phyloP scores from a whole-genome alignment of 1,140 invertebrate species.

The Drosophila funebris region DNA sequence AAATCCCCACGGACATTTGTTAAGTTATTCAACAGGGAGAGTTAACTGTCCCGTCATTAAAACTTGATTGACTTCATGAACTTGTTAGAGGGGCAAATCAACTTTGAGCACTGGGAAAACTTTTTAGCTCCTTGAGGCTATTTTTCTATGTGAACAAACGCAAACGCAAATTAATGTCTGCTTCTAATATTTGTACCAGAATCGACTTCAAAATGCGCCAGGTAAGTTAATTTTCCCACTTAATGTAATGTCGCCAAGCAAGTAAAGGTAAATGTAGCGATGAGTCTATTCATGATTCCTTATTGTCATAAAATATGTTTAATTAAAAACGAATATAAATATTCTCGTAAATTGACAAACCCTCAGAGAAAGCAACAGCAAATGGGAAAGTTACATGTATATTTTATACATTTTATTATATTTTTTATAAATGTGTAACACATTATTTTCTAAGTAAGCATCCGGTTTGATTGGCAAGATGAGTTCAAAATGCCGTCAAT shows the following conservation, averaged over 20 bases:
- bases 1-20: slow-evolving; percentile 31
- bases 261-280: too few relatives aligned
- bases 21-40: slow-evolving; percentile 42
- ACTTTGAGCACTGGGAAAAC: slow-evolving; percentile 18
- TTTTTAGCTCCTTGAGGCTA: slow-evolving; percentile 30
- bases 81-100: slow-evolving; percentile 30
- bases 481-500: not conserved
- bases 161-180: slow-evolving; percentile 4
- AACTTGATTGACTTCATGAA: slow-evolving; percentile 76
- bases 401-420: not conserved
- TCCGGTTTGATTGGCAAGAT: slow-evolving; percentile 13
- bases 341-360: too few relatives aligned
- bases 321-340: slow-evolving; percentile 1
- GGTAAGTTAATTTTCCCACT: slow-evolving; percentile 5
- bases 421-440: slow-evolving; percentile 10
- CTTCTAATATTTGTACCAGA: slow-evolving; percentile 7
- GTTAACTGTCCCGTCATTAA: slow-evolving; percentile 63
- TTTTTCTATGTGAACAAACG: slow-evolving; percentile 28
- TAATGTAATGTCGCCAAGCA: too few relatives aligned
- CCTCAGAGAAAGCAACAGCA: too few relatives aligned
- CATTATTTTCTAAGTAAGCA: slow-evolving; percentile 22
- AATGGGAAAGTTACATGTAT: slow-evolving; percentile 7
- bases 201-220: slow-evolving; percentile 7
- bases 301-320: not conserved
- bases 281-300: slow-evolving; percentile 3